These are phyloP conservation scores for Passerculus sandwichensis DNA, from an alignment of 2,797 vertebrate species.

Conservation along the genomic window DNA sequence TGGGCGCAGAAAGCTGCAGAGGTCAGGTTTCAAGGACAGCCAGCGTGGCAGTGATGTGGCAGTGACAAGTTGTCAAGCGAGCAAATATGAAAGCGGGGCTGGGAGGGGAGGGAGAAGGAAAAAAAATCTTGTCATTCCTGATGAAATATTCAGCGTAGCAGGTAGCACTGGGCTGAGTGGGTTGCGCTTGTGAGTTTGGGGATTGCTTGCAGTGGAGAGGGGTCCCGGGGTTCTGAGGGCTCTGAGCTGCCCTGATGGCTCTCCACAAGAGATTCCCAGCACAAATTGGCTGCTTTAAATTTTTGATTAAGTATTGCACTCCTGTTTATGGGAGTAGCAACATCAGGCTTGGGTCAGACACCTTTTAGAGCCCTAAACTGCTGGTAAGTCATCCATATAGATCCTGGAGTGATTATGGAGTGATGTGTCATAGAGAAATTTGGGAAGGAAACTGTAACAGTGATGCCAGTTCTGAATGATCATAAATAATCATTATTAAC, in stretches of 20 bases:
- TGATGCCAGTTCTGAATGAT: slow-evolving; percentile 72
- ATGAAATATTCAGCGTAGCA: slow-evolving; percentile 75
- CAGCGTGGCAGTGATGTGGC: slow-evolving; percentile 85
- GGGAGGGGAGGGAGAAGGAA: neutral
- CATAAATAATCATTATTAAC: slow-evolving; percentile 78
- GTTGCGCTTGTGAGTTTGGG: neutral
- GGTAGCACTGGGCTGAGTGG: slow-evolving; percentile 36
- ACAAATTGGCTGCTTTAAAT: neutral
- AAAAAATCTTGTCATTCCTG: slow-evolving; percentile 80
- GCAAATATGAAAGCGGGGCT: slow-evolving; percentile 58
- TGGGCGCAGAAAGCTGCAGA: slow-evolving; percentile 84
- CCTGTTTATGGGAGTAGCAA: neutral
- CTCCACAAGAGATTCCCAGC: neutral
- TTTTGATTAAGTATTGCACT: neutral
- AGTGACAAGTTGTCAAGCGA: slow-evolving; percentile 89
- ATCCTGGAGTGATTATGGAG: slow-evolving; percentile 7
- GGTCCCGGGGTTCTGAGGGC: neutral
- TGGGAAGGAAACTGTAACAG: slow-evolving; percentile 63
- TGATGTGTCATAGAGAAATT: slow-evolving; percentile 44
- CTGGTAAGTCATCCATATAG: neutral
- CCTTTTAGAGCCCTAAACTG: neutral
- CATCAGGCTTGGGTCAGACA: neutral
- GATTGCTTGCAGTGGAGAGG: neutral
- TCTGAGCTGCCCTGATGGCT: neutral
- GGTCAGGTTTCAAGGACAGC: slow-evolving; percentile 91